Conservation (phyloP, 2,888 invertebrate species). For the Chrysina gloriosa region DNA sequence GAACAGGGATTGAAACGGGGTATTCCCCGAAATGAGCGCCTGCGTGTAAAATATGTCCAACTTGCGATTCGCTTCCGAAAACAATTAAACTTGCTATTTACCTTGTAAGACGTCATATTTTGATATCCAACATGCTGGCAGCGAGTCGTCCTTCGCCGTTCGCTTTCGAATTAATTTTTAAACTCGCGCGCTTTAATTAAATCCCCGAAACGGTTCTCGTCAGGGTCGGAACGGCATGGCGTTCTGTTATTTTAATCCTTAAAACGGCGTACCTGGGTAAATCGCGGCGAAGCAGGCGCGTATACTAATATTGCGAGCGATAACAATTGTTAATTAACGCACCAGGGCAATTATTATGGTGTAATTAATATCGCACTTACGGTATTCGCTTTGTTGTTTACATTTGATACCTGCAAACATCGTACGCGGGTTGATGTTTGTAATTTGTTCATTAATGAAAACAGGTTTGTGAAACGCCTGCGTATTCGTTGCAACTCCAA, state of each 20-base stretch:
- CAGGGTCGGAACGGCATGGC: background rate
- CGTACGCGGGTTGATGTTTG: no score
- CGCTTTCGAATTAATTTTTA: conserved; percentile 6
- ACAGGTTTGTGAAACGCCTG: no score
- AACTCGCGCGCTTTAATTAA: conserved; percentile 16
- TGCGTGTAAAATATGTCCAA: no score
- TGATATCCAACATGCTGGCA: background rate
- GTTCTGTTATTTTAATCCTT: conserved; percentile 31
- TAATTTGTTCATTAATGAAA: no score
- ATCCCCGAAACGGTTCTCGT: conserved; percentile 7
- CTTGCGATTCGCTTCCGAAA: no score
- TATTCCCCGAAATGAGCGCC: no score
- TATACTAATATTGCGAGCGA: conserved; percentile 19
- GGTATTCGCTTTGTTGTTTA: conserved; percentile 13
- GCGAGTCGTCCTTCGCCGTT: background rate
- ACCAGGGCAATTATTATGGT: conserved; percentile 25
- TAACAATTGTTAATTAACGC: conserved; percentile 36
- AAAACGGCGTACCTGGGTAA: conserved; percentile 2
- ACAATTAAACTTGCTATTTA: conserved; percentile 1
- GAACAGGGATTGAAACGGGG: no score
- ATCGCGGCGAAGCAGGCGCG: background rate
- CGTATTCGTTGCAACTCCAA: no score
- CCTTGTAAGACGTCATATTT: conserved; percentile 1
- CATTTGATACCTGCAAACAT: no score
- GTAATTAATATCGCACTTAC: conserved; percentile 33